Percentiles rank a stretch among this genome's conserved stretches.
These are phyloP conservation scores for Hycleus cichorii DNA, from an alignment of 1,140 invertebrate species.

Conservation along the genomic window DNA sequence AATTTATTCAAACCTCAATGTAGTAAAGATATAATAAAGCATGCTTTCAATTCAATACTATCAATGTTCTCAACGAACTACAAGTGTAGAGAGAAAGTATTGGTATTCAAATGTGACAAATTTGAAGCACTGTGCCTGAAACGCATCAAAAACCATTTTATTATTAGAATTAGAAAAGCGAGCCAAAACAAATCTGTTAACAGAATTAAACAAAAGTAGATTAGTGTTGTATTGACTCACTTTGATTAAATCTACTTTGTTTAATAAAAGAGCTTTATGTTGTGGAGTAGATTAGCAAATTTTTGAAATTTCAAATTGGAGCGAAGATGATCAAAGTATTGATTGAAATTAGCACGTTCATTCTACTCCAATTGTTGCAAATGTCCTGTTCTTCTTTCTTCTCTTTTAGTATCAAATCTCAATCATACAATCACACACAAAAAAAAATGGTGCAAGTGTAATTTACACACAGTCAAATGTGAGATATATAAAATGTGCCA, in stretches of 20 bases:
- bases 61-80: slow-evolving; percentile 7
- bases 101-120: slow-evolving; percentile 58
- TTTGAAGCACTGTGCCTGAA: no score
- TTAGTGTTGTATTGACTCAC: slow-evolving; percentile 3
- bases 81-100: slow-evolving; percentile 44
- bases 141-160: no score
- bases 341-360: no score
- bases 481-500: slow-evolving; percentile 35
- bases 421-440: slow-evolving; percentile 35
- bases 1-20: no score
- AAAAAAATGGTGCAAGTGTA: slow-evolving; percentile 40
- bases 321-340: no score
- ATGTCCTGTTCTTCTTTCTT: neutral
- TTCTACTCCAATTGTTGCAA: slow-evolving; percentile 1
- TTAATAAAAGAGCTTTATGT: no score
- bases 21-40: neutral
- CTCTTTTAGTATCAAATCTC: slow-evolving; percentile 11
- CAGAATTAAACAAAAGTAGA: neutral
- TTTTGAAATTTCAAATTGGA: no score
- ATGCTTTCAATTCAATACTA: slow-evolving; percentile 7
- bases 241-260: neutral
- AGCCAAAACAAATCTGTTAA: slow-evolving; percentile 4
- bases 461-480: slow-evolving; percentile 38
- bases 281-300: no score
- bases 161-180: neutral